phyloP scores from a whole-genome alignment of 2,797 vertebrate genomes.

The Xyrichtys novacula region DNA sequence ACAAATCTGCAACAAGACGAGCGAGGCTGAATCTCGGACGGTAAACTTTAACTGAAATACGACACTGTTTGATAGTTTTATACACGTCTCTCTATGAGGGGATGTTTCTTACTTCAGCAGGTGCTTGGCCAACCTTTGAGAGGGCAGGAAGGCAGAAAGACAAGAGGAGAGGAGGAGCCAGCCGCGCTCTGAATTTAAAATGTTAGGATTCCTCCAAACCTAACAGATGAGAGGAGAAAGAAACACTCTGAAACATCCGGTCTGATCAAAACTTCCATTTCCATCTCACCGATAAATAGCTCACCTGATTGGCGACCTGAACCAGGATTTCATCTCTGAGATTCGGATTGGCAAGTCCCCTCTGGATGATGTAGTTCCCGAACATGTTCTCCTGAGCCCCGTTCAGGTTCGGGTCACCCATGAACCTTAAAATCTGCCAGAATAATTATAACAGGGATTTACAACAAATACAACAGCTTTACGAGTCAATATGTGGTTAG shows the following conservation, averaged over 20 bases:
- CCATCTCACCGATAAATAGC: not conserved
- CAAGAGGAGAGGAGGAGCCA: constrained; percentile 95
- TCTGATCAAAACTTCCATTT: not conserved
- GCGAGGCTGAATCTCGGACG: constrained; percentile 2
- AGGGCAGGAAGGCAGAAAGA: constrained; percentile 90
- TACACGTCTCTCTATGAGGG: constrained; percentile 1
- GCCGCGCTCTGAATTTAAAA: constrained; percentile 92
- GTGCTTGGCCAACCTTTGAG: constrained; percentile 89
- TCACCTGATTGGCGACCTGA: constrained; percentile 92
- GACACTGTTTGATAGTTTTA: no score
- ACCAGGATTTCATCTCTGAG: constrained; percentile 94
- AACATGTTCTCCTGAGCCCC: constrained; percentile 91
- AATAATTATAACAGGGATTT: not conserved
- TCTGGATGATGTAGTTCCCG: constrained; percentile 96
- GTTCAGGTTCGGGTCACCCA: constrained; percentile 93
- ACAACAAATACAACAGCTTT: not conserved
- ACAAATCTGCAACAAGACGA: constrained; percentile 85
- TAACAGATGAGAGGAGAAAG: constrained; percentile 53
- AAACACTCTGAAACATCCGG: not conserved
- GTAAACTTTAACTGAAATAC: no score
- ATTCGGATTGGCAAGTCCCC: constrained; percentile 86
- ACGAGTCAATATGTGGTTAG: no score
- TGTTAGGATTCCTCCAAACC: constrained; percentile 89
- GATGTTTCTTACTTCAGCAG: constrained; percentile 91
- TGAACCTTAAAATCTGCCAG: constrained; percentile 92